Conservation (phyloP, 2,888 invertebrate genomes). For the Drosophila lutescens region DNA sequence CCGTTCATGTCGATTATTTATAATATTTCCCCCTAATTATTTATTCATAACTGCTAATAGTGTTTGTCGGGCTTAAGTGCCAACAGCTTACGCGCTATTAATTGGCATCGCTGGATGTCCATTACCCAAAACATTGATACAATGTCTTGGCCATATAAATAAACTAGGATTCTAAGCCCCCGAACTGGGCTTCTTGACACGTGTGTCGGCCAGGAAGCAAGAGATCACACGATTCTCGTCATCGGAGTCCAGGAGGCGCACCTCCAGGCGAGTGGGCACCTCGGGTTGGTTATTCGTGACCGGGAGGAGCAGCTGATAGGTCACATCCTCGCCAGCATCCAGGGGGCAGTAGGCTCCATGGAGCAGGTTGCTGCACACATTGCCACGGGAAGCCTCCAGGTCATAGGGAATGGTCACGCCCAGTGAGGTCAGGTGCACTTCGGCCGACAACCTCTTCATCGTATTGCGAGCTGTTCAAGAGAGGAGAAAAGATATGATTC, state of each 20-base stretch:
- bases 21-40: slow-evolving; percentile 72
- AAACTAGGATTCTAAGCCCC: background rate
- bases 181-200: slow-evolving; percentile 57
- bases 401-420: slow-evolving; percentile 68
- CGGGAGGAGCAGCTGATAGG: slow-evolving; percentile 79
- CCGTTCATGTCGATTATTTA: slow-evolving; percentile 60
- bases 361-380: slow-evolving; percentile 81
- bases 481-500: background rate
- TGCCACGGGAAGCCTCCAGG: slow-evolving; percentile 58
- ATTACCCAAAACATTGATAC: slow-evolving; percentile 64
- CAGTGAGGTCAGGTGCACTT: slow-evolving; percentile 64
- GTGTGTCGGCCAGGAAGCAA: slow-evolving; percentile 77
- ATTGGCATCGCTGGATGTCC: slow-evolving; percentile 47
- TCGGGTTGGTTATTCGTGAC: slow-evolving; percentile 71
- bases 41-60: slow-evolving; percentile 75
- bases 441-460: slow-evolving; percentile 57
- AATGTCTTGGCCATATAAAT: slow-evolving; percentile 54
- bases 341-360: slow-evolving; percentile 82
- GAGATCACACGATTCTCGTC: slow-evolving; percentile 58
- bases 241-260: slow-evolving; percentile 69
- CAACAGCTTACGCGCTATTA: slow-evolving; percentile 57
- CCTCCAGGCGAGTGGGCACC: slow-evolving; percentile 74
- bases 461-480: slow-evolving; percentile 61
- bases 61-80: slow-evolving; percentile 61
- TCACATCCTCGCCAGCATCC: slow-evolving; percentile 80